Conservation (phyloP, 2,888 invertebrate genomes). For the Hirtodrosophila duncani region DNA sequence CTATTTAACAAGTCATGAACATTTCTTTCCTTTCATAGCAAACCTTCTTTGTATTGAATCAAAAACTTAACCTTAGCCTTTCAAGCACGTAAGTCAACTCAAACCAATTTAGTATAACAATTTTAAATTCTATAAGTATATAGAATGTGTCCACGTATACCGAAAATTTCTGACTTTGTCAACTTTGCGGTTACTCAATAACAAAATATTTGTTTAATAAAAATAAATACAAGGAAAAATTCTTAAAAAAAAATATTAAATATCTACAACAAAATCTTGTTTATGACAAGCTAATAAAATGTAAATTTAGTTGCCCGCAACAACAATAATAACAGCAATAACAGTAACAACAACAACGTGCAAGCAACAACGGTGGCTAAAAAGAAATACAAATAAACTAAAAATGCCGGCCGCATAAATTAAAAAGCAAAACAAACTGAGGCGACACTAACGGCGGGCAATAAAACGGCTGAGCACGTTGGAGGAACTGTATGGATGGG, state of each 20-base stretch:
- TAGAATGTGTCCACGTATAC: no score
- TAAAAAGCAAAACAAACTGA: constrained; percentile 41
- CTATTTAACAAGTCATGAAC: no score
- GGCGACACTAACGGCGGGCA: constrained; percentile 41
- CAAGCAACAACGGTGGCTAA: constrained; percentile 26
- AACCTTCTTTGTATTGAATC: no score
- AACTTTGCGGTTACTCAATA: constrained; percentile 32
- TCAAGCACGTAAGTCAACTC: no score
- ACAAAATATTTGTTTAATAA: constrained; percentile 13
- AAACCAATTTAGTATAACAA: no score
- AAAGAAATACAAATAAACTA: constrained; percentile 42
- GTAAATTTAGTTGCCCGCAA: constrained; percentile 50
- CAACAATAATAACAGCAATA: constrained; percentile 26
- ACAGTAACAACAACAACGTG: constrained; percentile 12
- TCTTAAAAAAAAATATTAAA: constrained; percentile 10
- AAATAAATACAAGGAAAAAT: constrained; percentile 3
- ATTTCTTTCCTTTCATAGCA: no score
- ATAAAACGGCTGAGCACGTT: constrained; percentile 30
- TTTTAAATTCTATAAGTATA: no score
- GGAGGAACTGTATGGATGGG: neutral
- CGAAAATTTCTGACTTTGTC: constrained; percentile 22
- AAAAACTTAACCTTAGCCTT: no score
- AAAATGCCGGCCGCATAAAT: constrained; percentile 61
- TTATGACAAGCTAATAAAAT: constrained; percentile 63
- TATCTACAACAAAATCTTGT: constrained; percentile 37